Evolutionary conservation across 2,888 invertebrate species (phyloP).

Genomic region (Argynnis bischoffii): DNA sequence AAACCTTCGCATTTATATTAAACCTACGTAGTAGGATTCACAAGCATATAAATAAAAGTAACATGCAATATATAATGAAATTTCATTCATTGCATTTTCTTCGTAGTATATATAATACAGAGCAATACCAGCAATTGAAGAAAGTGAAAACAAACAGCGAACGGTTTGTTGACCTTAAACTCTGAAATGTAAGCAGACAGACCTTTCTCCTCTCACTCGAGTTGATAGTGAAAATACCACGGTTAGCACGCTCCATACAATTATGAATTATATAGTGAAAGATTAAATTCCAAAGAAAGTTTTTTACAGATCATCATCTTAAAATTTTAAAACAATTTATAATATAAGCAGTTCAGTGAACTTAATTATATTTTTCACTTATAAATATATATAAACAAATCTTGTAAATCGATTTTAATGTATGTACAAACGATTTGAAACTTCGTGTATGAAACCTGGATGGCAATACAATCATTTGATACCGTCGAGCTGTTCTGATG

Average conservation of each 20-base stretch:
- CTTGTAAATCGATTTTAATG: too few relatives aligned
- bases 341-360: not conserved
- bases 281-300: not conserved
- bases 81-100: too few relatives aligned
- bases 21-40: too few relatives aligned
- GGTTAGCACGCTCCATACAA: not conserved
- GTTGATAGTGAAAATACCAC: conserved; percentile 18
- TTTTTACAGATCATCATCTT: not conserved
- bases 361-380: too few relatives aligned
- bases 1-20: too few relatives aligned
- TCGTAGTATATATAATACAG: not conserved
- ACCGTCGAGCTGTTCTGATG: too few relatives aligned
- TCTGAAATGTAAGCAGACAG: conserved; percentile 40
- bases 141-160: conserved; percentile 66
- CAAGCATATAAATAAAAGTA: not conserved
- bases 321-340: not conserved
- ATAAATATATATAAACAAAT: too few relatives aligned
- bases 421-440: too few relatives aligned
- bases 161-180: conserved; percentile 69
- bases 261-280: not conserved
- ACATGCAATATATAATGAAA: not conserved
- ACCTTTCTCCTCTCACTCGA: conserved; percentile 55
- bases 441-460: too few relatives aligned
- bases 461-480: too few relatives aligned
- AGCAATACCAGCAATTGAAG: conserved; percentile 43